These are phyloP conservation scores for Augochlorella aurata DNA, from an alignment of 2,888 invertebrate species.

Conservation along the genomic window DNA sequence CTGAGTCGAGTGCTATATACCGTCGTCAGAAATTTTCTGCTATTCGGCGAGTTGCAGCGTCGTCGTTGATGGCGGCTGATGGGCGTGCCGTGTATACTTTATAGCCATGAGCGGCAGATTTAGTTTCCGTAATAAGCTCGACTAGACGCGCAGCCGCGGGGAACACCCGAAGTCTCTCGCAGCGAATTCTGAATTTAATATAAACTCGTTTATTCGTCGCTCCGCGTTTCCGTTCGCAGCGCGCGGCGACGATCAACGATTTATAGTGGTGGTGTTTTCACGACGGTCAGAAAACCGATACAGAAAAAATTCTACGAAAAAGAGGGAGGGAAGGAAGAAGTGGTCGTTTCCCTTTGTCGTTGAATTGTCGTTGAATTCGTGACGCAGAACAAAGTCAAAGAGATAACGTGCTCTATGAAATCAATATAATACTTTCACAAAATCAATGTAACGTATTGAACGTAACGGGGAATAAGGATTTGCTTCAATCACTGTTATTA, in stretches of 20 bases:
- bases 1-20: constrained; percentile 9
- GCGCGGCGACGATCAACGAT: background rate
- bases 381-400: background rate
- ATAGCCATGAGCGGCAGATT: constrained; percentile 40
- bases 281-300: background rate
- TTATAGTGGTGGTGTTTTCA: constrained; percentile 1
- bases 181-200: constrained; percentile 29
- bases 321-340: background rate
- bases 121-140: constrained; percentile 42
- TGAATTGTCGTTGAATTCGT: background rate
- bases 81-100: constrained; percentile 29
- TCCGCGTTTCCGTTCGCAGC: constrained; percentile 10
- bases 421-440: too few relatives aligned
- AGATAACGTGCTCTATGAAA: too few relatives aligned
- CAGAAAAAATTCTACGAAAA: background rate
- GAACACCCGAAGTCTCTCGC: constrained; percentile 3
- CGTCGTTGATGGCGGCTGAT: constrained; percentile 10
- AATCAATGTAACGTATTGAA: constrained; percentile 1
- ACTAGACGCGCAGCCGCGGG: constrained; percentile 19
- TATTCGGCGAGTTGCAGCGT: constrained; percentile 12
- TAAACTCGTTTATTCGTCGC: constrained; percentile 26
- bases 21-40: constrained; percentile 27
- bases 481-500: too few relatives aligned
- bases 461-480: too few relatives aligned
- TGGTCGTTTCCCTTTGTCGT: background rate